Evolutionary conservation across 2,113 vertebrate species (phyloP), one percentile per base, ranked within the genome.

Genomic region (Brachionichthys hirsutus): DNA sequence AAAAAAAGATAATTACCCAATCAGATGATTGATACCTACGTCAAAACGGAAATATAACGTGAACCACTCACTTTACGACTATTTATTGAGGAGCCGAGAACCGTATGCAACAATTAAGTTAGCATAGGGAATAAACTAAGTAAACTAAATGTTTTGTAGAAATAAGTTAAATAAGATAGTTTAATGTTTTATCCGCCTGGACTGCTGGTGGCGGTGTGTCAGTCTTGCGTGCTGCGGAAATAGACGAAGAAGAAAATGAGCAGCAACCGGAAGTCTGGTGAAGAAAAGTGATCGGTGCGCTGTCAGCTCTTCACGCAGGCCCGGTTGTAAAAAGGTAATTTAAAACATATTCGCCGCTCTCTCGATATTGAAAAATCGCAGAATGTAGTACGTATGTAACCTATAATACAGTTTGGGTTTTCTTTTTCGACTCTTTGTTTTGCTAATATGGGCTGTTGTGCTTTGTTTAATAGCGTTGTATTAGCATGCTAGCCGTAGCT

Each of bases 351-450:
- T 42, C 9, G 14, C 40, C 12, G 14, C 12, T 42, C 12, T 15
- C 13, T 2, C 12, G 40, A 42, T 42, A 4, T 42, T 42, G 12
- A 30, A 30, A 30, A 30, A 30, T 30, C 8, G 1, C 8, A 1
- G 8, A 30, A 30, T 30, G 5, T 8, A 30, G 8, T 30, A 8
- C 8, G 24, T 30, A 30, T 30, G 3, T 30, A 30, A 30, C 8
- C n/a, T n/a, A n/a, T n/a, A n/a, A 35, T 35, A 35, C 2, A 7
- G 9, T 12, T 0, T 35, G 0, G 13, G 18, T 12, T 38, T 2
- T 1, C 9, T 11, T 0, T 9, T 6, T 15, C 10, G 17, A 1
- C 1, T 24, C 2, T 3, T 3, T 0, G 13, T 8, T 8, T 9
- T 10, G 9, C 3, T 30, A 1, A 19, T 9, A 6, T n/a, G 0